Evolutionary conservation across 1,140 invertebrate species (phyloP).

Genomic region (Philotrypesis tridentata): DNA sequence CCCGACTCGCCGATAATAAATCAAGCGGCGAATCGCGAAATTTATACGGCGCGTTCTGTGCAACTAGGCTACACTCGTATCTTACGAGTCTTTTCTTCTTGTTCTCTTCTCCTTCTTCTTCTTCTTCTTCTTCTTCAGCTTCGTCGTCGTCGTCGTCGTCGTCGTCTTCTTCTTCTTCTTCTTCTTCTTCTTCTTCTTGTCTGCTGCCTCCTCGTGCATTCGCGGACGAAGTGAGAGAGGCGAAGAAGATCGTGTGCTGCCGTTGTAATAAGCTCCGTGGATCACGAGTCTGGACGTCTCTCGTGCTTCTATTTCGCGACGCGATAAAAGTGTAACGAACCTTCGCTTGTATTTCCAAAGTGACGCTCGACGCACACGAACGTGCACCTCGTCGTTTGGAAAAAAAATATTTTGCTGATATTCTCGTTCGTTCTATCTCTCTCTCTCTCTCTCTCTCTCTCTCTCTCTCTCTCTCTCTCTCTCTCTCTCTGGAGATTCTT

Average conservation of each 20-base stretch:
- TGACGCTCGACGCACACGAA: background rate
- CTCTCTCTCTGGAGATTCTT: conserved; percentile 7
- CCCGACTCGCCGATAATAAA: conserved; percentile 1
- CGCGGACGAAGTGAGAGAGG: background rate
- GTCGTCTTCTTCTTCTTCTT: background rate
- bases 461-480: background rate
- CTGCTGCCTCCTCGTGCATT: background rate
- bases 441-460: background rate
- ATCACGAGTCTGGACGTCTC: conserved; percentile 56
- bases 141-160: too few relatives aligned
- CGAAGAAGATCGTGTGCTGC: conserved; percentile 58
- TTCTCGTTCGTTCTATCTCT: conserved; percentile 30
- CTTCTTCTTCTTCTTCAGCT: too few relatives aligned
- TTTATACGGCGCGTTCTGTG: conserved; percentile 20
- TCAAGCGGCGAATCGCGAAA: conserved; percentile 35
- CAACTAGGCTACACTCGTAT: conserved; percentile 51
- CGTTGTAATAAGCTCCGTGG: conserved; percentile 65
- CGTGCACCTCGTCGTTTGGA: too few relatives aligned
- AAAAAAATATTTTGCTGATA: too few relatives aligned
- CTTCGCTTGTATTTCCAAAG: background rate
- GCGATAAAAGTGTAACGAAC: background rate
- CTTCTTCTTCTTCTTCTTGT: conserved; percentile 40
- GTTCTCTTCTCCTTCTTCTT: conserved; percentile 36
- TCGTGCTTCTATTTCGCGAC: background rate
- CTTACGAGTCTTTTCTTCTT: conserved; percentile 3